These are phyloP conservation scores for Vidua chalybeata DNA, from an alignment of 2,113 vertebrate species.

Conservation along the genomic window DNA sequence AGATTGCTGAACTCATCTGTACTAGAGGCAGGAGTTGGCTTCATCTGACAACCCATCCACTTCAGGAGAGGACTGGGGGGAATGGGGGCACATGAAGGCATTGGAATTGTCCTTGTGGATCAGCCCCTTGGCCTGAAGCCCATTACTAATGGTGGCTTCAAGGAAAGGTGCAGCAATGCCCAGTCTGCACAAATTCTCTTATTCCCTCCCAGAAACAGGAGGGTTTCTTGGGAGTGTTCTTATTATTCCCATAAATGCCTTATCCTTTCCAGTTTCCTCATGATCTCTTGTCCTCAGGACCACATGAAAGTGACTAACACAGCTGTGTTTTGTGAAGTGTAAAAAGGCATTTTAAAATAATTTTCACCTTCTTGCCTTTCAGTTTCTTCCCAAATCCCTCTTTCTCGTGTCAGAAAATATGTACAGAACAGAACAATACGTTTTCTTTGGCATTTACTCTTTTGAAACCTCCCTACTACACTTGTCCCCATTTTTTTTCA, in stretches of 20 bases:
- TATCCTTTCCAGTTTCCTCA: neutral
- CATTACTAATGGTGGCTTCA: neutral
- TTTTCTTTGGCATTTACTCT: neutral
- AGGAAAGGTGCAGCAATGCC: neutral
- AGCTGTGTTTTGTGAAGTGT: neutral
- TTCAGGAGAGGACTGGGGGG: neutral
- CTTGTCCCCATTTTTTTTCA: neutral
- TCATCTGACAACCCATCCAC: too few relatives aligned
- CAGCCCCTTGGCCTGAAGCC: fast-evolving
- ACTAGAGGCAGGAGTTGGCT: neutral
- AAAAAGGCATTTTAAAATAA: neutral
- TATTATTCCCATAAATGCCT: neutral
- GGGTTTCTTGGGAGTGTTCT: neutral
- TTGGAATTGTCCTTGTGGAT: neutral
- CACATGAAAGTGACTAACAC: neutral
- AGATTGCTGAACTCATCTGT: neutral
- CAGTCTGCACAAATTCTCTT: neutral
- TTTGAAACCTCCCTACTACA: neutral
- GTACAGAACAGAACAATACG: neutral
- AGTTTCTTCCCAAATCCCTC: neutral
- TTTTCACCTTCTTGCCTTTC: neutral
- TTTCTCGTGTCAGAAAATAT: neutral
- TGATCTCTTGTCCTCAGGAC: neutral
- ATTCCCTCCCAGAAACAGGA: neutral
- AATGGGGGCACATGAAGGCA: neutral